Percentiles rank a stretch among this genome's conserved stretches.
phyloP scores from a whole-genome alignment of 2,797 vertebrate species.

The Microcaecilia unicolor region DNA sequence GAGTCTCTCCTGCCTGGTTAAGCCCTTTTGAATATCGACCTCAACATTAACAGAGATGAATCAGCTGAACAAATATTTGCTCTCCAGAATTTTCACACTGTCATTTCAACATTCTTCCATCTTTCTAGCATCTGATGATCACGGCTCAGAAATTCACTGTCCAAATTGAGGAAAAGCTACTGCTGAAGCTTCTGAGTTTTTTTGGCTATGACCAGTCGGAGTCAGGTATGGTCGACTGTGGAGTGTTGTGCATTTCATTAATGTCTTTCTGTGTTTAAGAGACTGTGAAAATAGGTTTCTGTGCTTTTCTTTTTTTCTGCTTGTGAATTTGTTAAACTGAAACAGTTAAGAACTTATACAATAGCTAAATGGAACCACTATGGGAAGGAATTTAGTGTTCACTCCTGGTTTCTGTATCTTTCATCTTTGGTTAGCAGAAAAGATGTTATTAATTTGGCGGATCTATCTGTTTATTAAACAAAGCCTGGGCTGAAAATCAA shows the following conservation, averaged over 20 bases:
- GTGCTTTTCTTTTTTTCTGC: too few relatives aligned
- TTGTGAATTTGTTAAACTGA: too few relatives aligned
- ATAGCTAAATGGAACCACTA: not conserved
- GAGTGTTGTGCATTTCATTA: too few relatives aligned
- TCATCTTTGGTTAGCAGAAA: conserved; percentile 9
- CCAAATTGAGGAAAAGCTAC: conserved; percentile 90
- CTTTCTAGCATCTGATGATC: conserved; percentile 84
- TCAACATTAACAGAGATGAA: too few relatives aligned
- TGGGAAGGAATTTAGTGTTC: not conserved
- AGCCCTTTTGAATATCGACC: too few relatives aligned
- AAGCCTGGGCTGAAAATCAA: conserved; percentile 15
- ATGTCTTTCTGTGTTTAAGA: too few relatives aligned
- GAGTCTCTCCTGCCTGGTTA: too few relatives aligned
- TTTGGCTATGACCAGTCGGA: conserved; percentile 82
- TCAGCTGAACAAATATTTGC: too few relatives aligned
- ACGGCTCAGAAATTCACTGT: conserved; percentile 83
- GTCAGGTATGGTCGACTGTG: conserved; percentile 69
- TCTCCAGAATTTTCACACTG: conserved; percentile 6
- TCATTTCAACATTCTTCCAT: conserved; percentile 27
- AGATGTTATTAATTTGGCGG: conserved; percentile 15
- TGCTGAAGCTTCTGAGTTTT: conserved; percentile 89
- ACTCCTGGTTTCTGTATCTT: not conserved
- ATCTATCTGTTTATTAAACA: conserved; percentile 25
- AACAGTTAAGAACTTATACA: fast-evolving
- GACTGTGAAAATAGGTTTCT: too few relatives aligned